Evolutionary conservation across 2,888 invertebrate species (phyloP).

Genomic region (Apamea anceps): DNA sequence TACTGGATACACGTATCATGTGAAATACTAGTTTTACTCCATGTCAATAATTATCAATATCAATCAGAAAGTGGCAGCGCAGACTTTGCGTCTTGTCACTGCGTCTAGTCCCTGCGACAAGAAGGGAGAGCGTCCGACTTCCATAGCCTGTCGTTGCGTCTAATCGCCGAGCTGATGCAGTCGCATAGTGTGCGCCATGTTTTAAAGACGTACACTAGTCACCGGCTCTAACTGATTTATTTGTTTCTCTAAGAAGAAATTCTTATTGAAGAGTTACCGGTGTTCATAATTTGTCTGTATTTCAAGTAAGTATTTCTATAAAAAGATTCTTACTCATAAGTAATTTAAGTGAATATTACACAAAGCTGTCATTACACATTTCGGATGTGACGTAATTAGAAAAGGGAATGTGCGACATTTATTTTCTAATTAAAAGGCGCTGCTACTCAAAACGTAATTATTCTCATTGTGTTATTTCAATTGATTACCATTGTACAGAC

Average conservation of each 20-base stretch:
- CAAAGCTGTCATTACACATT: constrained; percentile 32
- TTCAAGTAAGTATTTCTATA: not conserved
- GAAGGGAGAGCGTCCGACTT: too few relatives aligned
- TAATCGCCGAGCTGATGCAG: not conserved
- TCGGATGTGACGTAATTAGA: constrained; percentile 37
- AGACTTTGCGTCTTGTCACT: not conserved
- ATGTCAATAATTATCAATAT: not conserved
- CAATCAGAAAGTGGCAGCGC: not conserved
- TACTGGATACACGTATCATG: not conserved
- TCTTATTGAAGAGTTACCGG: not conserved
- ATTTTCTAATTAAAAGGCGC: constrained; percentile 45
- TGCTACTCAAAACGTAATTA: constrained; percentile 41
- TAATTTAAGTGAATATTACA: not conserved
- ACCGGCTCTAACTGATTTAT: not conserved
- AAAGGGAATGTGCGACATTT: constrained; percentile 30
- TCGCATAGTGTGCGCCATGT: not conserved
- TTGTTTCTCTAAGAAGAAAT: not conserved
- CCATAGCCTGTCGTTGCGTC: not conserved
- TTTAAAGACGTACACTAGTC: not conserved
- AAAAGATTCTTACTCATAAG: not conserved
- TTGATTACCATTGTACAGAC: constrained; percentile 11
- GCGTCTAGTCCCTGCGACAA: too few relatives aligned
- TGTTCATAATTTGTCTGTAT: not conserved
- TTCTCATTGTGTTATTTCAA: constrained; percentile 26
- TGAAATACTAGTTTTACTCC: not conserved